Evolutionary conservation across 2,797 vertebrate species (phyloP).

Genomic region (Lagorchestes hirsutus): DNA sequence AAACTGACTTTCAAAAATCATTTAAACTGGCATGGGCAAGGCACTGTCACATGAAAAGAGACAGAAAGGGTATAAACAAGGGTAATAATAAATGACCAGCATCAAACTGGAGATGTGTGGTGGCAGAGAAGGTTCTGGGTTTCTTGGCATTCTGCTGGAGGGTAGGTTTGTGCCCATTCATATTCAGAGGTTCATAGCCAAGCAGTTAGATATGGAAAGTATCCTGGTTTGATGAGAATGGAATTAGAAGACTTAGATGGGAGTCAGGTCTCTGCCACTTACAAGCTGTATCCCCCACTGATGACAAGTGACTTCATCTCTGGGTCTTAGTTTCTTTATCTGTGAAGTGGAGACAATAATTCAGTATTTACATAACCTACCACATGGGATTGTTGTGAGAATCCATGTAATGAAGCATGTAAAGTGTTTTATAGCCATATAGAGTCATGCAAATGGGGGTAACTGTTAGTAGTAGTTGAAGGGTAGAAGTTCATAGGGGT

Average conservation of each 20-base stretch:
- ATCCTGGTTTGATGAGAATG: neutral
- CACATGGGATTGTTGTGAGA: neutral
- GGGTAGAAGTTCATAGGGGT: neutral
- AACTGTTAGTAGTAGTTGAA: neutral
- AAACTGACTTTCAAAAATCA: constrained; percentile 84
- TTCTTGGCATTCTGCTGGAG: neutral
- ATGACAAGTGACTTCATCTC: neutral
- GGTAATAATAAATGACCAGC: constrained; percentile 44
- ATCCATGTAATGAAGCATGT: no score
- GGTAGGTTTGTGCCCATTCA: neutral
- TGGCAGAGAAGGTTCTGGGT: neutral
- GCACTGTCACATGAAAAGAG: constrained; percentile 63
- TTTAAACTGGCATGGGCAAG: constrained; percentile 82
- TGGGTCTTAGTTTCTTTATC: neutral
- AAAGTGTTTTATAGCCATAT: neutral
- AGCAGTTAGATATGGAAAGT: neutral
- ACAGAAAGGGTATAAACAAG: constrained; percentile 76
- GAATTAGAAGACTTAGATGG: neutral
- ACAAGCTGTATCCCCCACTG: no score
- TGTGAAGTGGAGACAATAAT: neutral
- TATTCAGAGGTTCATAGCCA: neutral
- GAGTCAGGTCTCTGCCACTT: neutral
- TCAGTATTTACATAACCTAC: neutral
- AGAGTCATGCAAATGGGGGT: no score
- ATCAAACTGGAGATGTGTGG: neutral